A percentile compares a stretch with the other conserved stretches of the same genome.
phyloP scores from a whole-genome alignment of 2,888 invertebrate species.

The Carterocephalus palaemon region DNA sequence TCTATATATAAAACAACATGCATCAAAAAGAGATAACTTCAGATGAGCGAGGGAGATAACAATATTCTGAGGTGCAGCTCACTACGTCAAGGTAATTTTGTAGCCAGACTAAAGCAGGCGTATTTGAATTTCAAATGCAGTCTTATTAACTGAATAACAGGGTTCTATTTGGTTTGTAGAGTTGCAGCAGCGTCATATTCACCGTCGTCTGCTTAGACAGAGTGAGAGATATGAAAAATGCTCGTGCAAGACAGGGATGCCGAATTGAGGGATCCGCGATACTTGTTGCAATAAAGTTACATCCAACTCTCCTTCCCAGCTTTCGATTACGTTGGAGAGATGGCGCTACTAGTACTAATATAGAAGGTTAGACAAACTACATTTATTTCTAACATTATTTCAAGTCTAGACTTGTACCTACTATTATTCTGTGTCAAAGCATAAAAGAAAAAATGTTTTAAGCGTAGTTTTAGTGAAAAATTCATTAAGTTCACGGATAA shows the following conservation, averaged over 20 bases:
- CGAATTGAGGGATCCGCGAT: constrained; percentile 48
- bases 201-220: constrained; percentile 47
- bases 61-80: constrained; percentile 65
- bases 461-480: no score
- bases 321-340: constrained; percentile 55
- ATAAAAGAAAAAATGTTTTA: no score
- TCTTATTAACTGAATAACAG: constrained; percentile 54
- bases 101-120: constrained; percentile 47
- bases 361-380: no score
- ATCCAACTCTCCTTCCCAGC: constrained; percentile 49
- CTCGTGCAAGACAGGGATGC: constrained; percentile 49
- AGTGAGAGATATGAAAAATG: constrained; percentile 44
- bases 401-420: neutral
- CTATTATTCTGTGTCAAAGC: neutral
- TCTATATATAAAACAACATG: constrained; percentile 68
- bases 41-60: constrained; percentile 62
- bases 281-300: constrained; percentile 59
- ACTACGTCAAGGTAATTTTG: constrained; percentile 52
- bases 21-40: constrained; percentile 65
- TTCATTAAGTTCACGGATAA: no score
- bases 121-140: constrained; percentile 69
- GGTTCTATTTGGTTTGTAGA: constrained; percentile 56
- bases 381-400: neutral
- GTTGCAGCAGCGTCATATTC: constrained; percentile 46
- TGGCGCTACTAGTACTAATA: constrained; percentile 55